Conservation (phyloP, 2,888 invertebrate genomes). For the Napeogenes sylphis region DNA sequence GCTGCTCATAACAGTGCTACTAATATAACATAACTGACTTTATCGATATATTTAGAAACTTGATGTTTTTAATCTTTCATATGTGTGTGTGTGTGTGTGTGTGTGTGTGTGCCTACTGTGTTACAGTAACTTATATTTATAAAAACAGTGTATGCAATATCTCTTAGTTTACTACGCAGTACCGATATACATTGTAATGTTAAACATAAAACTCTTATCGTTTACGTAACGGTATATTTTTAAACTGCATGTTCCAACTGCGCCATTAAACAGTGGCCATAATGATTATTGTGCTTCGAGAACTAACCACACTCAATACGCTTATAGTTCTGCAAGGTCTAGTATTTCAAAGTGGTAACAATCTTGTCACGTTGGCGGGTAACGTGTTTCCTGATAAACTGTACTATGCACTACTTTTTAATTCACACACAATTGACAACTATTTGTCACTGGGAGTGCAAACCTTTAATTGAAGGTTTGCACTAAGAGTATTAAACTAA, state of each 20-base stretch:
- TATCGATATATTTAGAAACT: too few species aligned
- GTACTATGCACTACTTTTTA: slow-evolving; percentile 1
- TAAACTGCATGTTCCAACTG: slow-evolving; percentile 12
- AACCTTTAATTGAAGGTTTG: too few species aligned
- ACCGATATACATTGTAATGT: neutral
- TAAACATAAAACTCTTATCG: slow-evolving; percentile 1
- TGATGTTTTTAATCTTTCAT: too few species aligned
- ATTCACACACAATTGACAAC: too few species aligned
- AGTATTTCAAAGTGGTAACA: slow-evolving; percentile 28
- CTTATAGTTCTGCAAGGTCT: slow-evolving; percentile 30
- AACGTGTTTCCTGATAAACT: slow-evolving; percentile 23
- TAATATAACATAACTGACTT: too few species aligned
- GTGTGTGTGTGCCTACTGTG: too few species aligned
- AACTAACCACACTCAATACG: slow-evolving; percentile 50
- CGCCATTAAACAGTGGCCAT: slow-evolving; percentile 17
- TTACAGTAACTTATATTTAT: too few species aligned
- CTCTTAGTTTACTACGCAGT: neutral
- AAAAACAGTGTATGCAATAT: neutral
- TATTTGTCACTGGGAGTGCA: too few species aligned
- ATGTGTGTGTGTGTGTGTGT: too few species aligned
- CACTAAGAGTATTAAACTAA: neutral
- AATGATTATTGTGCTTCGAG: slow-evolving; percentile 20
- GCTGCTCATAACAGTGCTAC: slow-evolving; percentile 9
- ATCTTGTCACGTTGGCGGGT: slow-evolving; percentile 28
- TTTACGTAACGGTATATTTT: slow-evolving; percentile 22